Base-by-base conservation (phyloP, 1,140 invertebrate species). In the Aphaenogaster rudis region DNA sequence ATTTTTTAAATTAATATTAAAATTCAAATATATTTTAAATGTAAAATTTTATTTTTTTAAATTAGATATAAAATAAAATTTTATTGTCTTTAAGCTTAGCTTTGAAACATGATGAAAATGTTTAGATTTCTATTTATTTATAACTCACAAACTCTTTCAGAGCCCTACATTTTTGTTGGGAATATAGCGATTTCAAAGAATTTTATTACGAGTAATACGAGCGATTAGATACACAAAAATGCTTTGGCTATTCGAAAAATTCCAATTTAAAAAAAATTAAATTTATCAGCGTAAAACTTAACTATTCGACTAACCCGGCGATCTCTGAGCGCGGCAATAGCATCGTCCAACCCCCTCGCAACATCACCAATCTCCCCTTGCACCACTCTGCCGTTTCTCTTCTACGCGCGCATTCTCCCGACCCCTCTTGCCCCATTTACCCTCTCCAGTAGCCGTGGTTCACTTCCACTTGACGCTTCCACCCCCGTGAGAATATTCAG, bases 401-500 rank as follows among this genome's bases (percentile, higher is more conserved):
- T 28, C 39, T 86, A 87, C 85, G 71, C 82, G 90, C 88, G 90
- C 91, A 89, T 86, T 91, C 85, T 86, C 82, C 52, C 82, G 80
- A 86, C 90, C 90, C 78, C 57, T 88, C 86, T 91, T 89, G 80
- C 71, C 69, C 72, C 90, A 89, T 86, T 89, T 88, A 86, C 82
- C 91, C 84, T 77, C 87, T 74, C 67, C 84, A 79, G 36, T 67
- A 59, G 72, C 88, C 52, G 82, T 33, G 81, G 78, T 77, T 88
- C 80, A 86, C 88, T 88, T 90, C 86, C 85, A 86, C 80, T 54
- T 72, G 61, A 64, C 63, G 86, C 79, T 82, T 82, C 66, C 88
- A 93, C 87, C 89, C 90, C 88, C 90, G 82, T 89, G 57, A 72
- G 79, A 80, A 89, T 87, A 89, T 89, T 93, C 91, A 93, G 92